Conservation (phyloP, 1,140 invertebrate species). For the Sminthurinus signatus region DNA sequence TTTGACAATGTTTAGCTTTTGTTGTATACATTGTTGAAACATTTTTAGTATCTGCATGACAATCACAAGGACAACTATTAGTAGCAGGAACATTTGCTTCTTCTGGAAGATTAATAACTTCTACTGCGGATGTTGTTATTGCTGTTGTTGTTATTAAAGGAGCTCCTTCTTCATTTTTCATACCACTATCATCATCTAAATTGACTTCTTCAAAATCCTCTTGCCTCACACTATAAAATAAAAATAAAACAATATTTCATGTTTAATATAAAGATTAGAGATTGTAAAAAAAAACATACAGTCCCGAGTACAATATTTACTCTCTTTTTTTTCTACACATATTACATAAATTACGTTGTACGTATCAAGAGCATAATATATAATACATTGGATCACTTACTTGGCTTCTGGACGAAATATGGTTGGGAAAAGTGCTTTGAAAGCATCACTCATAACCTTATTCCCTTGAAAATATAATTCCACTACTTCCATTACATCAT, state of each 20-base stretch:
- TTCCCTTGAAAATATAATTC: conserved; percentile 31
- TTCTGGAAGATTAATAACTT: conserved; percentile 34
- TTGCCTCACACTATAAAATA: conserved; percentile 13
- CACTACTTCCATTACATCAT: conserved; percentile 22
- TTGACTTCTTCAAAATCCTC: conserved; percentile 38
- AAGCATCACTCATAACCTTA: conserved; percentile 30
- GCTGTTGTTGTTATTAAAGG: too few relatives aligned
- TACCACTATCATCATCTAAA: conserved; percentile 25
- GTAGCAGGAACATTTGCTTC: conserved; percentile 30
- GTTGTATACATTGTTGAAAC: conserved; percentile 8
- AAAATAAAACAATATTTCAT: too few relatives aligned
- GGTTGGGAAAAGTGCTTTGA: conserved; percentile 29
- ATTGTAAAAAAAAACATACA: too few relatives aligned
- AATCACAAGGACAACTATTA: conserved; percentile 32
- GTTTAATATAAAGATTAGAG: too few relatives aligned
- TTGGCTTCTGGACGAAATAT: conserved; percentile 33
- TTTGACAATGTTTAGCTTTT: conserved; percentile 32
- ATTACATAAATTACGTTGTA: too few relatives aligned
- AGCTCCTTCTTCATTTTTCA: conserved; percentile 1
- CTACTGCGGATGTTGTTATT: conserved; percentile 16
- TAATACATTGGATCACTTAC: conserved; percentile 15
- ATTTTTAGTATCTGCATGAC: conserved; percentile 27
- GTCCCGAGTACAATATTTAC: too few relatives aligned
- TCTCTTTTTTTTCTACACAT: too few relatives aligned
- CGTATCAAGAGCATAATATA: too few relatives aligned